Evolutionary conservation across 2,113 vertebrate genomes (phyloP).

Genomic region (Lycaon pictus): DNA sequence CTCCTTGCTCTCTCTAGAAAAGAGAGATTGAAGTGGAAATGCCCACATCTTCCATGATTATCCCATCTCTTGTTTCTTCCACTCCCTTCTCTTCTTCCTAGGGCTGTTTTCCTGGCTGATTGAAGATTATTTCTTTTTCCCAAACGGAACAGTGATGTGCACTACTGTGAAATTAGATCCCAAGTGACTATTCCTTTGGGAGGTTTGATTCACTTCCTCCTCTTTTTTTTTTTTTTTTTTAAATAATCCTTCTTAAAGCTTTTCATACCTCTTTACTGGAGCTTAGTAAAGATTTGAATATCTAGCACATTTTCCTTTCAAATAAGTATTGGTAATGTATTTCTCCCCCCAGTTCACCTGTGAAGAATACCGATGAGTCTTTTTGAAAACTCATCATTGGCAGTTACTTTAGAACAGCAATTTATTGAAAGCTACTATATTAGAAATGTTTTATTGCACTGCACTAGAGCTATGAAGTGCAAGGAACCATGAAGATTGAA

Average conservation of each 20-base stretch:
- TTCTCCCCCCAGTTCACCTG: background rate
- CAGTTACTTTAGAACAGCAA: conserved; percentile 37
- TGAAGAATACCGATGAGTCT: conserved; percentile 39
- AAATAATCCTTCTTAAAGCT: background rate
- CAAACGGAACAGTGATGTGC: too few relatives aligned
- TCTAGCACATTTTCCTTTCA: conserved; percentile 15
- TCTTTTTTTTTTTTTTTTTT: background rate
- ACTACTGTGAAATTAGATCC: background rate
- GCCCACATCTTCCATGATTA: background rate
- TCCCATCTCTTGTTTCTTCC: background rate
- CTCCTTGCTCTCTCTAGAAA: background rate
- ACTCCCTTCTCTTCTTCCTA: background rate
- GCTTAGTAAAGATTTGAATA: background rate
- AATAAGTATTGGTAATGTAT: background rate
- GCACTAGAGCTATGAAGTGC: conserved; percentile 30
- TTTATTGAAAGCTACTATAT: conserved; percentile 43
- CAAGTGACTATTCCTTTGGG: background rate
- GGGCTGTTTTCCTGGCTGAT: background rate
- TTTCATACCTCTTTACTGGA: background rate
- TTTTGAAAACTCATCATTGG: conserved; percentile 62
- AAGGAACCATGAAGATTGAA: conserved; percentile 52
- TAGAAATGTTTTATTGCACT: conserved; percentile 44
- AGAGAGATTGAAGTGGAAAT: background rate
- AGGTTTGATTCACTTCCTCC: background rate
- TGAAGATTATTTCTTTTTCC: background rate